These are phyloP conservation scores for Oenanthe melanoleuca DNA, from an alignment of 2,113 vertebrate species.

Conservation along the genomic window DNA sequence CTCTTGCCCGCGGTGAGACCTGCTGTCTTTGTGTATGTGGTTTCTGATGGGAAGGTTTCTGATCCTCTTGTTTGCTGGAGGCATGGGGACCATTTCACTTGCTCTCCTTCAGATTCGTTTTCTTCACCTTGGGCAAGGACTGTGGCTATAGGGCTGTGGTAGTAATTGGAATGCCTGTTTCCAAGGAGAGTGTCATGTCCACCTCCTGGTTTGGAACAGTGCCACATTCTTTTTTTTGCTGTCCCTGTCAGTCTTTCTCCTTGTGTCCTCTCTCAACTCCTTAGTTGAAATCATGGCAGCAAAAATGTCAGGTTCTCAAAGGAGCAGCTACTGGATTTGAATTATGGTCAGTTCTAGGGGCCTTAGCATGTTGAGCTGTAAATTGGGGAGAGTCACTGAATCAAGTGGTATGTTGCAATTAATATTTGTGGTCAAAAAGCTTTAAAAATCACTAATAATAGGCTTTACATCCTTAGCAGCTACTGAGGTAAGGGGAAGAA, in stretches of 20 bases:
- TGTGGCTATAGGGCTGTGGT: neutral
- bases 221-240: neutral
- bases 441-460: neutral
- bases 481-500: neutral
- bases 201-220: neutral
- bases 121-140: neutral
- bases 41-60: neutral
- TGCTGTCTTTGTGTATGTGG: neutral
- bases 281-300: neutral
- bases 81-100: rapidly evolving
- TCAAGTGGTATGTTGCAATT: neutral
- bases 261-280: neutral
- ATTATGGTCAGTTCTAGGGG: neutral
- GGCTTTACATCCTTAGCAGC: neutral
- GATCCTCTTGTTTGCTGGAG: neutral
- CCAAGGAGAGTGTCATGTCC: neutral
- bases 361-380: neutral
- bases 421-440: neutral
- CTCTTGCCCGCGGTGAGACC: rapidly evolving
- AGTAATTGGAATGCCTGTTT: neutral
- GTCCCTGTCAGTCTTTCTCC: neutral
- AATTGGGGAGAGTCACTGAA: neutral
- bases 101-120: neutral
- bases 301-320: neutral
- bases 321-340: neutral